These are phyloP conservation scores for Hypsibius dujardini DNA, from an alignment of 1,140 invertebrate genomes.

Conservation along the genomic window DNA sequence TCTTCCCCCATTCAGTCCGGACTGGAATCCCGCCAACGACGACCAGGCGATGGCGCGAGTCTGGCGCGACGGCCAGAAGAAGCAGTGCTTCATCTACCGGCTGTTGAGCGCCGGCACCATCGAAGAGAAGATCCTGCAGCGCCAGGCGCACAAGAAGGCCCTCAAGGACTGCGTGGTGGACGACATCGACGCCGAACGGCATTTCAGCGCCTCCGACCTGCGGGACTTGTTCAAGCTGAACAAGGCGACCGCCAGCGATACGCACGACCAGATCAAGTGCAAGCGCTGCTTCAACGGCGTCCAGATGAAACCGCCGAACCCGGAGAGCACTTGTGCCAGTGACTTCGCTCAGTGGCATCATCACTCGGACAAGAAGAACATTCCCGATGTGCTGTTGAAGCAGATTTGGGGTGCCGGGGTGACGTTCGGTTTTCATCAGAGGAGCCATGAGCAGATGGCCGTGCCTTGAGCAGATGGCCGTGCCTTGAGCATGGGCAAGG, in stretches of 20 bases:
- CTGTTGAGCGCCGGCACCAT: constrained; percentile 70
- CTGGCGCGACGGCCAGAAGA: constrained; percentile 98
- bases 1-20: constrained; percentile 41
- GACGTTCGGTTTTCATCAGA: constrained; percentile 92
- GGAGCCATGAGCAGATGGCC: constrained; percentile 47
- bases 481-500: too few species aligned
- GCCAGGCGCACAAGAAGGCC: constrained; percentile 97
- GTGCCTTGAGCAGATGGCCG: too few species aligned
- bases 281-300: constrained; percentile 79
- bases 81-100: constrained; percentile 89
- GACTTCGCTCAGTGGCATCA: constrained; percentile 92
- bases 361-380: constrained; percentile 61
- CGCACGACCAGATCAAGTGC: constrained; percentile 90
- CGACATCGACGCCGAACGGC: constrained; percentile 84
- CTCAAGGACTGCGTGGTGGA: constrained; percentile 93
- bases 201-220: constrained; percentile 81
- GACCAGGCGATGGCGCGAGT: constrained; percentile 99
- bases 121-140: constrained; percentile 97
- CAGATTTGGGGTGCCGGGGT: constrained; percentile 67
- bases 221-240: constrained; percentile 80
- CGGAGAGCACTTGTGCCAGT: constrained; percentile 74
- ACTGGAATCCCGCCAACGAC: constrained; percentile 99
- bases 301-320: constrained; percentile 66
- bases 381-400: constrained; percentile 62
- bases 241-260: constrained; percentile 70